These are phyloP conservation scores for Mormyrops boulengeri DNA, from an alignment of 2,797 vertebrate genomes.

Conservation along the genomic window DNA sequence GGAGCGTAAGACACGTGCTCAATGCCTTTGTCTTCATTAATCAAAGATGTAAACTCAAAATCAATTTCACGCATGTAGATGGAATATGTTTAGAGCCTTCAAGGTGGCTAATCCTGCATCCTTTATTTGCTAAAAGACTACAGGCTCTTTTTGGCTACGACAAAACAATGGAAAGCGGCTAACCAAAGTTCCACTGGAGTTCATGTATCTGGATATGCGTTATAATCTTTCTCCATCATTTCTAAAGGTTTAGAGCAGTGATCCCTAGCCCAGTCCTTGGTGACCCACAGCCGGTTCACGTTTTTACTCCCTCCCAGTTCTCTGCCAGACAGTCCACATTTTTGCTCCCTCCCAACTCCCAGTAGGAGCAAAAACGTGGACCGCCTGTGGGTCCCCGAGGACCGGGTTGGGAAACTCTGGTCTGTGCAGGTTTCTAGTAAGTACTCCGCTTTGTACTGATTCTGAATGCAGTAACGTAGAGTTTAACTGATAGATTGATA, in stretches of 20 bases:
- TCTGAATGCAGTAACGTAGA: background rate
- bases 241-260: background rate
- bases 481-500: background rate
- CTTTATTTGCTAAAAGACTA: background rate
- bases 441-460: background rate
- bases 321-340: background rate
- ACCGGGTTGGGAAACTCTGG: background rate
- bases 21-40: constrained; percentile 7
- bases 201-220: background rate
- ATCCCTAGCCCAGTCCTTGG: background rate
- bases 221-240: background rate
- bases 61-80: constrained; percentile 3
- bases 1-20: background rate
- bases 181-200: background rate
- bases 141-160: background rate
- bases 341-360: background rate
- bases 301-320: background rate
- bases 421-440: background rate
- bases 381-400: background rate
- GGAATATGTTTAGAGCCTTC: background rate
- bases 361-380: background rate
- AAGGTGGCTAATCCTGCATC: background rate
- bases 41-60: constrained; percentile 1
- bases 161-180: background rate
- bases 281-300: background rate